Base-by-base conservation (phyloP, 2,797 vertebrate genomes). In the Ambastaia sidthimunki region DNA sequence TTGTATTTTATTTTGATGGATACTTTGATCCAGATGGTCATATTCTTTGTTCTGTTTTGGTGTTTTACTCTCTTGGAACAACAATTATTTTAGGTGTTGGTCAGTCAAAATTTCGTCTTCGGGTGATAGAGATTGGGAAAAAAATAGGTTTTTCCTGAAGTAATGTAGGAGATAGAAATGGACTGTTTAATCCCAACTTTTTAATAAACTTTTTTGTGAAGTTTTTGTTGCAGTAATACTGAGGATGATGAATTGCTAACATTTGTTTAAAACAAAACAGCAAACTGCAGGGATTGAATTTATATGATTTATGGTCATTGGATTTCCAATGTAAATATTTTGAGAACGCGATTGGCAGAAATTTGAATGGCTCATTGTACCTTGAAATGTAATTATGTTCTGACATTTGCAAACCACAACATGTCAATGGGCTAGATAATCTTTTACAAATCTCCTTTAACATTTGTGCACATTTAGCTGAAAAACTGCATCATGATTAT, bases 11-110 rank as follows among this genome's bases (percentile, higher is more conserved):
- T 11, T 1, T 25, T 0, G 0, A 3, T 7, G 6, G 23, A 19
- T 0, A 0, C 1, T 0, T 82, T 1, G 44, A 81, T 68, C 9
- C 7, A 21, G 1, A 50, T 12, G 15, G 7, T 15, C 25, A 34
- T n/a, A 65, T 67, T 3, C 6, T 21, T 52, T 62, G 3, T 16
- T 81, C 82, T 12, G 55, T 81, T 10, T 55, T 74, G 18, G 82
- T 44, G 9, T 15, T 86, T 3, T 85, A 84, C 44, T 48, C 81
- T 76, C 66, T 82, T 50, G 79, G 71, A 19, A 71, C 84, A 31
- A 76, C 76, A 6, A 28, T 86, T 3, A 85, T 83, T 54, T 62
- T 83, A 28, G 80, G 63, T 28, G 15, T 86, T 25, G 62, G 66
- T 44, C 83, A 86, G 34, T 11, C 63, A 47, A 72, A 81, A 50